Conservation (phyloP, 2,797 vertebrate species). For the Danio aesculapii region DNA sequence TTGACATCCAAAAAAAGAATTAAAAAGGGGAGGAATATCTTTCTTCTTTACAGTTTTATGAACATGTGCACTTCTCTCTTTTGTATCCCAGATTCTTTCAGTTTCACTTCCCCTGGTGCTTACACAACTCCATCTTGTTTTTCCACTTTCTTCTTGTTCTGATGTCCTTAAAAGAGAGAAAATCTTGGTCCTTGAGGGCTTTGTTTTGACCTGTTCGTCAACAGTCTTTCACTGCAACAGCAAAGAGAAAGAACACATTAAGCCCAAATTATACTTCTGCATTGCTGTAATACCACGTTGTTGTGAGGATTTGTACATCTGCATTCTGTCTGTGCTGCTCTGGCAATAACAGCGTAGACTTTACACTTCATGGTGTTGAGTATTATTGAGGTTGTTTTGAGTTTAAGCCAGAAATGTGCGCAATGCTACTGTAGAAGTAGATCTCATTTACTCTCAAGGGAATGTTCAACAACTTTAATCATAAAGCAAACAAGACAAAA, state of each 20-base stretch:
- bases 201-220: slow-evolving; percentile 21
- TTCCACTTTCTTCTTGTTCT: slow-evolving; percentile 28
- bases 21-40: not conserved
- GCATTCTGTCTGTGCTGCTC: too few species aligned
- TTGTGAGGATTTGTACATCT: too few species aligned
- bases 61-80: slow-evolving; percentile 8
- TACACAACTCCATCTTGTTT: not conserved
- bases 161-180: not conserved
- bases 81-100: slow-evolving; percentile 30
- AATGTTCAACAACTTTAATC: too few species aligned
- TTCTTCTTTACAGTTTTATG: slow-evolving; percentile 21
- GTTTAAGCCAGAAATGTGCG: too few species aligned
- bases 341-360: too few species aligned
- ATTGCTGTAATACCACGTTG: too few species aligned
- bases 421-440: too few species aligned
- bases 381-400: too few species aligned
- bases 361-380: too few species aligned
- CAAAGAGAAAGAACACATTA: slow-evolving; percentile 52
- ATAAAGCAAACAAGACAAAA: too few species aligned
- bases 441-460: too few species aligned
- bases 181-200: slow-evolving; percentile 10
- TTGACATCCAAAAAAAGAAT: slow-evolving; percentile 17
- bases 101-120: slow-evolving; percentile 42
- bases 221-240: slow-evolving; percentile 69
- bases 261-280: too few species aligned